These are phyloP conservation scores for Sebastes iracundus DNA, from an alignment of 2,797 vertebrate genomes.

Conservation along the genomic window DNA sequence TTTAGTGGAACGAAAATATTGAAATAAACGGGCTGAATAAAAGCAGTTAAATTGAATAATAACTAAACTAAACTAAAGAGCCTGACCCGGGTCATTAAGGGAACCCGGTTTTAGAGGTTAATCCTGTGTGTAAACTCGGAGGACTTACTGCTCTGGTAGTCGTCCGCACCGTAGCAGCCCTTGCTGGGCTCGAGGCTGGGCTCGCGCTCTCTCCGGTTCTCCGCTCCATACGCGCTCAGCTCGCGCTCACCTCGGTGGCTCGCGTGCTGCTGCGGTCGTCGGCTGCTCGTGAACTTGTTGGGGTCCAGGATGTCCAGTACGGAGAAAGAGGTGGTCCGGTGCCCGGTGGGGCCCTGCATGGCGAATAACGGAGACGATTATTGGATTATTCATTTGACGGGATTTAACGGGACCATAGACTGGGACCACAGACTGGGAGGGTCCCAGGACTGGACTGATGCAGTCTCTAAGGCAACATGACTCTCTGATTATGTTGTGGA, in stretches of 20 bases:
- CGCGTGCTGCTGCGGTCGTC: slow-evolving; percentile 44
- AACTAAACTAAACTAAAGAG: too few species aligned
- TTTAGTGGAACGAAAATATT: background rate
- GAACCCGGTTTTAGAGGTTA: slow-evolving; percentile 19
- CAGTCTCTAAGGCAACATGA: too few species aligned
- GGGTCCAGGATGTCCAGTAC: slow-evolving; percentile 98
- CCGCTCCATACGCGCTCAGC: slow-evolving; percentile 45
- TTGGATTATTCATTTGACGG: background rate
- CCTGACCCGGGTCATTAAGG: background rate
- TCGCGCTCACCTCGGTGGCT: slow-evolving; percentile 51
- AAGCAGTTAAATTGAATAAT: too few species aligned
- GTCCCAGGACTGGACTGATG: too few species aligned
- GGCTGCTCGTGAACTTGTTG: slow-evolving; percentile 96
- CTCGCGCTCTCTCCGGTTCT: slow-evolving; percentile 47
- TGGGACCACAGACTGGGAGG: too few species aligned
- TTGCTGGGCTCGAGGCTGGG: slow-evolving; percentile 49
- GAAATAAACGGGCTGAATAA: background rate
- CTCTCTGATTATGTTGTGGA: too few species aligned
- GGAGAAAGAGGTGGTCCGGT: slow-evolving; percentile 96
- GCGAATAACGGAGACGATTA: background rate
- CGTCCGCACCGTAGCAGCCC: slow-evolving; percentile 70
- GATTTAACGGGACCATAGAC: background rate
- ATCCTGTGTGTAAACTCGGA: slow-evolving; percentile 68
- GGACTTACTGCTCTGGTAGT: slow-evolving; percentile 81
- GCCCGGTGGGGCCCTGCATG: slow-evolving; percentile 78